Conservation (phyloP, 2,113 vertebrate species). For the Daboia siamensis region DNA sequence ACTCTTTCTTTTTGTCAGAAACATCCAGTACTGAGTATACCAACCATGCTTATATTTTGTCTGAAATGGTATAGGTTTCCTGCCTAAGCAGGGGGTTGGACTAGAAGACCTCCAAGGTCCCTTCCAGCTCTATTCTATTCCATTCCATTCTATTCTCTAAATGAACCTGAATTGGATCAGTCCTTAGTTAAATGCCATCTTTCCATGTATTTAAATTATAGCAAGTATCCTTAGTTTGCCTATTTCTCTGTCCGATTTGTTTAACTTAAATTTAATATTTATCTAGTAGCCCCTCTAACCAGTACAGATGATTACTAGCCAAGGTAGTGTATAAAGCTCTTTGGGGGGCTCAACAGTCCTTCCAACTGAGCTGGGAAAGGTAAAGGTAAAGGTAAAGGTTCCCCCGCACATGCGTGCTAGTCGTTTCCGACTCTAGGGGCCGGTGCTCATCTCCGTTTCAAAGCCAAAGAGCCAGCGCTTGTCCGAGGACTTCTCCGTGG, state of each 20-base stretch:
- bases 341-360: slow-evolving; percentile 15
- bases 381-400: too few relatives aligned
- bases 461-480: too few relatives aligned
- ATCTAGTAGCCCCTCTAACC: background rate
- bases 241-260: background rate
- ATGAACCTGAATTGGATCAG: background rate
- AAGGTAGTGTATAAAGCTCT: background rate
- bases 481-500: too few relatives aligned
- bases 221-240: background rate
- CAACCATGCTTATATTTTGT: background rate
- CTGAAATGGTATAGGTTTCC: too few relatives aligned
- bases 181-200: background rate
- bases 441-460: too few relatives aligned
- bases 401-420: too few relatives aligned
- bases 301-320: background rate
- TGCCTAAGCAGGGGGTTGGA: too few relatives aligned
- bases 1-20: background rate
- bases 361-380: slow-evolving; percentile 24
- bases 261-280: background rate
- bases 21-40: background rate
- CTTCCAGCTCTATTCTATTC: too few relatives aligned
- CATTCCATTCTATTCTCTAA: background rate
- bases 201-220: background rate
- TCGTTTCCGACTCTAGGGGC: too few relatives aligned
- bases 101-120: too few relatives aligned